Evolutionary conservation across 2,888 invertebrate species (phyloP).

Genomic region (Stenodema calcarata): DNA sequence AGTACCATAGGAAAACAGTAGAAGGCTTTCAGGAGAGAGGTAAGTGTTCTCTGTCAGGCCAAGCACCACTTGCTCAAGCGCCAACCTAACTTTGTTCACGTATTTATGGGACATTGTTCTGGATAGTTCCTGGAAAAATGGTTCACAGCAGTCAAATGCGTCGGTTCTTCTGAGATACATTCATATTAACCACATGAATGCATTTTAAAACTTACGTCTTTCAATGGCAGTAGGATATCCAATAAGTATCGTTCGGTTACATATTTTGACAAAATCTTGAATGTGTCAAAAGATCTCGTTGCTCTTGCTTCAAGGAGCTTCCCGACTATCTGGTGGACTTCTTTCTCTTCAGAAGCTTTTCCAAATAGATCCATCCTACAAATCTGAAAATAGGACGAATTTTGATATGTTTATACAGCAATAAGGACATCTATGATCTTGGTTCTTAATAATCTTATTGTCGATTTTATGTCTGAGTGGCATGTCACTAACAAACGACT

Average conservation of each 20-base stretch:
- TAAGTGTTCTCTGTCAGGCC: slow-evolving; percentile 85
- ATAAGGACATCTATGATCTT: too few relatives aligned
- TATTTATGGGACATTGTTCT: slow-evolving; percentile 80
- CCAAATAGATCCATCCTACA: slow-evolving; percentile 91
- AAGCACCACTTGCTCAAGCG: slow-evolving; percentile 76
- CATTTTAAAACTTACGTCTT: slow-evolving; percentile 66
- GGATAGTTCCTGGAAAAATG: slow-evolving; percentile 64
- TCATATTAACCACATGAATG: too few relatives aligned
- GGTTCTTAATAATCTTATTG: background rate
- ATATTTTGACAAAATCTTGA: slow-evolving; percentile 80
- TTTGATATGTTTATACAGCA: too few relatives aligned
- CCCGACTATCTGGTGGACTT: slow-evolving; percentile 80
- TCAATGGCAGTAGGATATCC: slow-evolving; percentile 80
- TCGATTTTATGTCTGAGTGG: background rate
- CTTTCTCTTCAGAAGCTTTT: slow-evolving; percentile 86
- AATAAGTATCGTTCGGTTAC: slow-evolving; percentile 78
- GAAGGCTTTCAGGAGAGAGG: slow-evolving; percentile 73
- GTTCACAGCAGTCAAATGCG: too few relatives aligned
- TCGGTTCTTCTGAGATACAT: too few relatives aligned
- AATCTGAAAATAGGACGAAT: slow-evolving; percentile 63
- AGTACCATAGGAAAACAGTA: slow-evolving; percentile 82
- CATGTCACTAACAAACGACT: background rate
- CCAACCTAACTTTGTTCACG: slow-evolving; percentile 79
- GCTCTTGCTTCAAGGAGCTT: slow-evolving; percentile 84
- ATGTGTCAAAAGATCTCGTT: slow-evolving; percentile 85